A percentile compares a stretch with the other conserved stretches of the same genome.
phyloP scores from a whole-genome alignment of 2,888 invertebrate genomes.

The Epinotia demarniana region DNA sequence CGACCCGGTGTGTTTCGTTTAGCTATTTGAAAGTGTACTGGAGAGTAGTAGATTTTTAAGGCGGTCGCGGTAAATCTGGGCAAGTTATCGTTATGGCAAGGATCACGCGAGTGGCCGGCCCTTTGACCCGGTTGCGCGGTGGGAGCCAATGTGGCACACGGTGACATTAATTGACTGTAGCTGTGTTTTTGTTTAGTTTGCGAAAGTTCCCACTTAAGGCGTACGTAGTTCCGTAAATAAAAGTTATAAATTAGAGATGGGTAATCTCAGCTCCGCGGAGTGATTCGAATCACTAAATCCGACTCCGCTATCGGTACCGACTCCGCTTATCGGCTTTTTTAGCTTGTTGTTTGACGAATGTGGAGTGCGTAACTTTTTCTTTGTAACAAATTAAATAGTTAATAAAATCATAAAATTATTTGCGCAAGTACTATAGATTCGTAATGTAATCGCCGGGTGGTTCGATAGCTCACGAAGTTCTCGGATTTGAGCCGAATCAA shows the following conservation, averaged over 20 bases:
- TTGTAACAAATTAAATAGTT: too few species aligned
- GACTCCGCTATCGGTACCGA: too few species aligned
- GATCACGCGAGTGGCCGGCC: constrained; percentile 78
- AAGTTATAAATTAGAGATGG: not conserved
- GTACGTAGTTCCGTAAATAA: not conserved
- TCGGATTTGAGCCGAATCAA: too few species aligned
- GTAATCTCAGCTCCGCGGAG: too few species aligned
- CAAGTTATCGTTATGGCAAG: constrained; percentile 76
- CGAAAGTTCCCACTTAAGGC: constrained; percentile 13
- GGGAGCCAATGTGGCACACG: constrained; percentile 15
- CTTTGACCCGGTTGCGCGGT: constrained; percentile 64
- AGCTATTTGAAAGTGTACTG: not conserved
- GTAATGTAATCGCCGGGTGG: too few species aligned
- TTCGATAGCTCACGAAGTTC: too few species aligned
- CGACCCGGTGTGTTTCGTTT: not conserved
- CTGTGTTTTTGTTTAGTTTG: constrained; percentile 20
- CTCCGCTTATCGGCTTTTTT: too few species aligned
- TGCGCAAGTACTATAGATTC: too few species aligned
- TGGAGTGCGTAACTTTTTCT: too few species aligned
- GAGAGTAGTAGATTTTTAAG: constrained; percentile 14
- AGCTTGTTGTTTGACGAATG: too few species aligned
- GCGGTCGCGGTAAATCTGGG: constrained; percentile 68
- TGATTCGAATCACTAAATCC: too few species aligned
- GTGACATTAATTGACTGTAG: constrained; percentile 33
- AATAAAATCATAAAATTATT: too few species aligned